Percentiles rank a stretch among this genome's conserved stretches.
Conservation (phyloP, 2,888 invertebrate genomes). For the Campoplex capitator region DNA sequence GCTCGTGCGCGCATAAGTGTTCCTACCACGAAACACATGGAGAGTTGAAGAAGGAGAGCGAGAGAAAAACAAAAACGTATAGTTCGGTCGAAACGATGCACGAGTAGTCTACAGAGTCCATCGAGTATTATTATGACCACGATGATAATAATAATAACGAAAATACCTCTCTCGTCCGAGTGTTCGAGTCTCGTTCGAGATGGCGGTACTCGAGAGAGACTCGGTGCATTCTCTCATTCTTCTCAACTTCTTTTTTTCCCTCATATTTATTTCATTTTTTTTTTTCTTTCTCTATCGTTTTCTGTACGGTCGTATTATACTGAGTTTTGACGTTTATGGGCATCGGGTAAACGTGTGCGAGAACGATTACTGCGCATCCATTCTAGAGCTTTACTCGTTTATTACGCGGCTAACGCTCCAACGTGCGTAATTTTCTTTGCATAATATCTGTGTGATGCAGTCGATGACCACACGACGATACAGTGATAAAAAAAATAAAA, state of each 20-base stretch:
- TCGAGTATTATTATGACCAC: constrained; percentile 54
- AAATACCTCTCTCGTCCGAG: constrained; percentile 51
- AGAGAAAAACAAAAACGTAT: not conserved
- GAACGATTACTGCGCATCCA: constrained; percentile 37
- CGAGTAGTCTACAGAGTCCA: constrained; percentile 42
- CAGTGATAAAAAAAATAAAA: not conserved
- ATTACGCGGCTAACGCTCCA: constrained; percentile 16
- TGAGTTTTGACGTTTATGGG: constrained; percentile 14
- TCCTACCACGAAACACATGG: constrained; percentile 2
- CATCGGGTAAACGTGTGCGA: constrained; percentile 24
- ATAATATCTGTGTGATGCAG: constrained; percentile 9
- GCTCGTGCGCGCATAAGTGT: constrained; percentile 42
- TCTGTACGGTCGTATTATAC: not conserved
- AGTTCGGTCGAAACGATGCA: constrained; percentile 48
- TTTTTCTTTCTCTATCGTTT: not conserved
- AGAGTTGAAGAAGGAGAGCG: not conserved
- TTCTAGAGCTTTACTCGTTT: constrained; percentile 20
- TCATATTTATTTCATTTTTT: not conserved
- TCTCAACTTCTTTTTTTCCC: constrained; percentile 4
- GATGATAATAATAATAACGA: constrained; percentile 56
- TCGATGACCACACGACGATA: not conserved
- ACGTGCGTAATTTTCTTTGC: constrained; percentile 27
- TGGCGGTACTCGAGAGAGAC: constrained; percentile 54
- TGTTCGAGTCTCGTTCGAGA: constrained; percentile 56
- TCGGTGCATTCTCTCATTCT: not conserved